These are phyloP conservation scores for Babylonia areolata DNA, from an alignment of 1,140 invertebrate genomes.

Conservation along the genomic window DNA sequence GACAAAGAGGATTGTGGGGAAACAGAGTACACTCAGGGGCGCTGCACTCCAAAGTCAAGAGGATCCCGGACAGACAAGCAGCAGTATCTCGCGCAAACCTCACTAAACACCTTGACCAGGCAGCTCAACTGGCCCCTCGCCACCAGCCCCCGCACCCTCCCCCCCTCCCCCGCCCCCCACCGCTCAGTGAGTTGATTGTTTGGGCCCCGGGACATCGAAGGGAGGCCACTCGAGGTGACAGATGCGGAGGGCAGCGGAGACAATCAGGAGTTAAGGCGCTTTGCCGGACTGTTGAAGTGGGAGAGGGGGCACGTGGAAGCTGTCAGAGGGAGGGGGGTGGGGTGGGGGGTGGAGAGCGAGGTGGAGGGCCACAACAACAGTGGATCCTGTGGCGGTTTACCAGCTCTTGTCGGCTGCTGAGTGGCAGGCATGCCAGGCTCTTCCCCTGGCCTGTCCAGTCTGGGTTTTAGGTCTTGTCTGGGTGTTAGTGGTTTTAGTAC, in stretches of 20 bases:
- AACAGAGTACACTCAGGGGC: constrained; percentile 23
- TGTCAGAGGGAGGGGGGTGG: not conserved
- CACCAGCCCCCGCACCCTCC: not conserved
- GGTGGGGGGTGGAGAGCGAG: no score
- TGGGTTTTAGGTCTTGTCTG: not conserved
- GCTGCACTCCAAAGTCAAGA: constrained; percentile 23
- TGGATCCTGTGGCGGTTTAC: constrained; percentile 1
- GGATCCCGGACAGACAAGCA: not conserved
- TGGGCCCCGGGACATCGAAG: constrained; percentile 23
- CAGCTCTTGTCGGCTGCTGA: not conserved
- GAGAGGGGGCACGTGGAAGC: not conserved
- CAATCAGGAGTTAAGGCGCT: constrained; percentile 28
- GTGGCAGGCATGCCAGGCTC: constrained; percentile 16
- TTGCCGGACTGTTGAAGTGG: constrained; percentile 23
- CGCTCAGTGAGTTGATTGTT: constrained; percentile 26
- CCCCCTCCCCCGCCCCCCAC: not conserved
- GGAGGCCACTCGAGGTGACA: constrained; percentile 28
- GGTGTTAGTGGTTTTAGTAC: constrained; percentile 10
- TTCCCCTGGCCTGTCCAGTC: not conserved
- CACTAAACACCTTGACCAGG: not conserved
- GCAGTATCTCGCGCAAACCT: not conserved
- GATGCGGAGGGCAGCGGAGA: constrained; percentile 10
- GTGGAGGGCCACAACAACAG: not conserved
- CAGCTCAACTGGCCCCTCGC: not conserved
- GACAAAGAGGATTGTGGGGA: constrained; percentile 14